Conservation (phyloP, 2,113 vertebrate species). For the Gobio gobio region DNA sequence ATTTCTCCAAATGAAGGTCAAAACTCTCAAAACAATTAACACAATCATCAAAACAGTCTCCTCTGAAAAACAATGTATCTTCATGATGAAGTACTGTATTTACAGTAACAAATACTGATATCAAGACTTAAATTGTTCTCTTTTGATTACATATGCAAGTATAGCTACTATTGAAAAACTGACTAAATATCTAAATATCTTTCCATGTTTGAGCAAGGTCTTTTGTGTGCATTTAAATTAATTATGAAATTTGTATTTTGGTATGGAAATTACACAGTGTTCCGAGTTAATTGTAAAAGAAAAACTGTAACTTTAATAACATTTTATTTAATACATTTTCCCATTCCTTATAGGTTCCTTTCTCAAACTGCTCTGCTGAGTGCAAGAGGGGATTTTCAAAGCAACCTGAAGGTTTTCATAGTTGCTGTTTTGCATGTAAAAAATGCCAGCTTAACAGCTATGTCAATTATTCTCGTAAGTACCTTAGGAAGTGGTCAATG, state of each 20-base stretch:
- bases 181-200: no score
- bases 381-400: constrained; percentile 37
- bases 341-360: constrained; percentile 22
- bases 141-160: no score
- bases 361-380: constrained; percentile 46
- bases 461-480: constrained; percentile 46
- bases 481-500: neutral
- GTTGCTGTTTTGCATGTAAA: constrained; percentile 49
- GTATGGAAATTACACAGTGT: neutral
- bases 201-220: neutral
- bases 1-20: neutral
- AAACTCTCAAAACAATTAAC: neutral
- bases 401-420: constrained; percentile 2
- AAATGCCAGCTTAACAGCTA: constrained; percentile 37
- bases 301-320: neutral
- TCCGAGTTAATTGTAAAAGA: neutral
- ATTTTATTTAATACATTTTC: no score
- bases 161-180: no score
- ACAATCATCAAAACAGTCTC: no score
- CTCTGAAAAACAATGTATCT: no score
- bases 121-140: no score
- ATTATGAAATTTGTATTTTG: neutral
- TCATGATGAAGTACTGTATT: no score
- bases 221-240: neutral
- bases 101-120: no score